A percentile compares a stretch with the other conserved stretches of the same genome.
Evolutionary conservation across 1,140 invertebrate species (phyloP).

Genomic region (Bombus polaris): DNA sequence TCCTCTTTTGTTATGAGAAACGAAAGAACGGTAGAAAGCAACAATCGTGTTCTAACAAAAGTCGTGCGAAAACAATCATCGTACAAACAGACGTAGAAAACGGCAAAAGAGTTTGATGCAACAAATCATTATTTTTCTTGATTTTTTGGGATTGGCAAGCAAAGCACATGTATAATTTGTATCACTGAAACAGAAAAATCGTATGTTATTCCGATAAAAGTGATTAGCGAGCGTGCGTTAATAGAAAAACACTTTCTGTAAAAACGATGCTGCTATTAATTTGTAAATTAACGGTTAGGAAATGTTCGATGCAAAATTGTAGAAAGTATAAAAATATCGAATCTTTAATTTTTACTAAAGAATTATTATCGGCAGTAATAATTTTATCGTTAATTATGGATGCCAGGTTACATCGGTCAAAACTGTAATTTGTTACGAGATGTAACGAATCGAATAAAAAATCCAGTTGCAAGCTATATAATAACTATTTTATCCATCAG

Average conservation of each 20-base stretch:
- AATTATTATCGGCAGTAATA: not conserved
- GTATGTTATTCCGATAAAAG: not conserved
- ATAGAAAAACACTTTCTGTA: not conserved
- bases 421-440: not conserved
- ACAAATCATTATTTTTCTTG: not conserved
- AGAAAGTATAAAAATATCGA: not conserved
- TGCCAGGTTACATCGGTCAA: not conserved
- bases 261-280: not conserved
- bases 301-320: not conserved
- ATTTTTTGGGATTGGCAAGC: not conserved
- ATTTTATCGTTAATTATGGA: no score
- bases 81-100: not conserved
- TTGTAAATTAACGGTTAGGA: not conserved
- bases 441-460: not conserved
- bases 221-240: not conserved
- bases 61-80: not conserved
- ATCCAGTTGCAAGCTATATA: not conserved
- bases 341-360: no score
- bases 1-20: not conserved
- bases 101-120: not conserved
- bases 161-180: not conserved
- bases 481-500: not conserved
- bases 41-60: not conserved
- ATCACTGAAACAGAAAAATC: not conserved
- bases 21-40: not conserved